Evolutionary conservation across 1,140 invertebrate genomes (phyloP), one percentile per base, ranked within the genome.

Genomic region (Cydia splendana): DNA sequence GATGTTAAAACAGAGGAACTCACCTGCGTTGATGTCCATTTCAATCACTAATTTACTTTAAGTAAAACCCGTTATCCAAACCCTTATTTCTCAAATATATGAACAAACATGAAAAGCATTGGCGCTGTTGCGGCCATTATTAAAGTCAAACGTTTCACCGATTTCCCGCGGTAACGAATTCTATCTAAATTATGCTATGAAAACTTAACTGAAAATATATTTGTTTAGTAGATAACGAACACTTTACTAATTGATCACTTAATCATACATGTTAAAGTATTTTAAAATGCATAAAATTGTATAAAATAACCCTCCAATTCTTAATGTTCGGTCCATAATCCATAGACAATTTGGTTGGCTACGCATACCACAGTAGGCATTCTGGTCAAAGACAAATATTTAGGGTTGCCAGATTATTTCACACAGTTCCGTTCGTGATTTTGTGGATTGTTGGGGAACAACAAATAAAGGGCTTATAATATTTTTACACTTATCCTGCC

Each of bases 51-150:
- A 80, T 81, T 79, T 80, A 80, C 83, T 81, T 79, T 81, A 76
- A 81, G 77, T 78, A 78, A 82, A 75, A 82, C 78, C 79, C 77
- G 73, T 81, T 77, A 80, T 81, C 78, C 78, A 82, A 82, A 84
- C 82, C 80, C 84, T 76, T 65, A 75, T 84, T 81, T 76, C 75
- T 81, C 77, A 82, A 84, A 85, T 89, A 84, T 82, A 86, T 81
- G 82, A 88, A 87, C 88, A 90, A 91, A 90, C 89, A 91, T 83
- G 87, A 87, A 87, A 85, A 88, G 89, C 89, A 91, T 92, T 92
- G 90, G 88, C 90, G 89, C 89, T 92, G 87, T 86, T 91, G 90
- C 91, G 91, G 90, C 91, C 91, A 93, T 93, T 93, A 91, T 83
- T 86, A 84, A 86, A 88, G 87, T 91, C 89, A 91, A 91, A 92